phyloP scores from a whole-genome alignment of 2,888 invertebrate genomes.

The Lepas anatifera region DNA sequence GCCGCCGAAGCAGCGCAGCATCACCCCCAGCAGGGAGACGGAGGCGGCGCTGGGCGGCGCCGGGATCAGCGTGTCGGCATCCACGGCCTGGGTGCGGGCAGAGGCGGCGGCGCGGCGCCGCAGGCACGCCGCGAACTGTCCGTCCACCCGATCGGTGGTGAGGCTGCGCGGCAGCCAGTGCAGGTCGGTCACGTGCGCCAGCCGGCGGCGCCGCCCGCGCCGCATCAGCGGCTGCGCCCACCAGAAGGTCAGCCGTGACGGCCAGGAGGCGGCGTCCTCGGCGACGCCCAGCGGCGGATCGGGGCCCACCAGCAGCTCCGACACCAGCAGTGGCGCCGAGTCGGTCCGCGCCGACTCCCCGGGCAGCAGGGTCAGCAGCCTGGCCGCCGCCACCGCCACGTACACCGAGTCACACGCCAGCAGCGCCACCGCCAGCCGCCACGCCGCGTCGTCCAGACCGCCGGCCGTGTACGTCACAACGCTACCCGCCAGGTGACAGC shows the following conservation, averaged over 20 bases:
- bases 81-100: no score
- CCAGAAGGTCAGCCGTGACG: constrained; percentile 64
- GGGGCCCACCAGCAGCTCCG: background rate
- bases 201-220: constrained; percentile 59
- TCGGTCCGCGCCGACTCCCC: background rate
- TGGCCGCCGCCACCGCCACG: background rate
- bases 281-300: constrained; percentile 54
- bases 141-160: constrained; percentile 19
- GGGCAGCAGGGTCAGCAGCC: background rate
- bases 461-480: background rate
- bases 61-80: constrained; percentile 16
- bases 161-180: constrained; percentile 26
- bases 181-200: constrained; percentile 39
- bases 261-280: constrained; percentile 56
- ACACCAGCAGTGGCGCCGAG: background rate
- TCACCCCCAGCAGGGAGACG: constrained; percentile 46
- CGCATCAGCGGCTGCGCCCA: constrained; percentile 78
- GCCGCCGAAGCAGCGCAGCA: constrained; percentile 62
- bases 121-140: constrained; percentile 10
- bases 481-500: background rate
- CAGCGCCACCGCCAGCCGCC: background rate
- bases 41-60: background rate
- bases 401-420: background rate
- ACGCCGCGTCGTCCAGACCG: background rate
- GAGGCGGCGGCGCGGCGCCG: background rate